These are phyloP conservation scores for Scaptomyza montana DNA, from an alignment of 1,140 invertebrate species.

Conservation along the genomic window DNA sequence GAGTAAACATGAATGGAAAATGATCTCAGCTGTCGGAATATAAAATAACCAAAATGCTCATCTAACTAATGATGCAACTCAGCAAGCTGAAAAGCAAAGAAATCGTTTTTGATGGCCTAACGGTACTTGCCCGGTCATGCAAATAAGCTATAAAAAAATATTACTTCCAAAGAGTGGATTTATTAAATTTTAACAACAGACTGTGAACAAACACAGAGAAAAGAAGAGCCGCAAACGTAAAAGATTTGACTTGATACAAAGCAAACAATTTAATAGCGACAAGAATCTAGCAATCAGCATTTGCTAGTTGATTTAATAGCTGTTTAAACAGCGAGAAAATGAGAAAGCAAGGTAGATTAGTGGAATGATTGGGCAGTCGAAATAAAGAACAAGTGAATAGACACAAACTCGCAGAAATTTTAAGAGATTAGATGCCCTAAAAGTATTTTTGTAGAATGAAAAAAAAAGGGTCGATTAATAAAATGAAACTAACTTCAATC, in stretches of 20 bases:
- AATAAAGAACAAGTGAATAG: conserved; percentile 12
- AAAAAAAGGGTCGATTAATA: no score
- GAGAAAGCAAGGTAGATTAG: no score
- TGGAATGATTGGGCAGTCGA: no score
- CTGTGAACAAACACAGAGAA: conserved; percentile 53
- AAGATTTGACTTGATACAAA: background rate
- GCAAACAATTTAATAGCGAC: conserved; percentile 36
- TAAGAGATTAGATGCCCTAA: background rate
- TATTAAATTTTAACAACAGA: conserved; percentile 70
- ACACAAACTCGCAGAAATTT: background rate
- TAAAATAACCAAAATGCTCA: conserved; percentile 25
- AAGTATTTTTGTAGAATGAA: background rate
- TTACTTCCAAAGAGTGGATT: conserved; percentile 55
- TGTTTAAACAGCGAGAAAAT: conserved; percentile 27
- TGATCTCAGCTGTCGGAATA: conserved; percentile 25
- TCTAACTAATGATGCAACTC: conserved; percentile 64
- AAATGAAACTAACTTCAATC: background rate
- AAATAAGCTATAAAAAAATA: conserved; percentile 74
- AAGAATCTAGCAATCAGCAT: conserved; percentile 1
- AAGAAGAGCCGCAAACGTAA: conserved; percentile 20
- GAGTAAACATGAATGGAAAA: conserved; percentile 27
- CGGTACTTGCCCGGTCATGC: conserved; percentile 59
- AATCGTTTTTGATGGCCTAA: conserved; percentile 55
- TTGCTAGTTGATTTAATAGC: conserved; percentile 25
- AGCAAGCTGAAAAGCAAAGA: conserved; percentile 3